Evolutionary conservation across 2,888 invertebrate species (phyloP).

Genomic region (Eilema sororculum): DNA sequence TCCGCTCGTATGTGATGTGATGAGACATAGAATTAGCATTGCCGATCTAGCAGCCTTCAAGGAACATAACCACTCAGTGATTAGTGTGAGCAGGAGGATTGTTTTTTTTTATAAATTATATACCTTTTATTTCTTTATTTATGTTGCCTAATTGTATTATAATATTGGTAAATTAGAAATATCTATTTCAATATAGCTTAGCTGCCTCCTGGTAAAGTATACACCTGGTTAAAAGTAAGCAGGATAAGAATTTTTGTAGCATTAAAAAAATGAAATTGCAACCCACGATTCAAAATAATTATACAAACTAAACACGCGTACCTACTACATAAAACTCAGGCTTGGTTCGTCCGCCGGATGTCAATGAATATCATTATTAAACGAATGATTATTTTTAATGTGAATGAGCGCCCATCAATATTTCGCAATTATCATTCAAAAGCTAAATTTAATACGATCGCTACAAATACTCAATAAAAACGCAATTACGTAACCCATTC

Average conservation of each 20-base stretch:
- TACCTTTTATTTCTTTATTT: not conserved
- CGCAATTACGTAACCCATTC: not conserved
- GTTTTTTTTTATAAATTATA: not conserved
- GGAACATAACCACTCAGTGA: not conserved
- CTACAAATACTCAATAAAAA: slow-evolving; percentile 31
- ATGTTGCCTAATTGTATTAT: not conserved
- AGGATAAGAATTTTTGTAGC: not conserved
- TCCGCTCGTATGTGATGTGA: not conserved
- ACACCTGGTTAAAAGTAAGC: not conserved
- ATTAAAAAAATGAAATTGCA: slow-evolving; percentile 31
- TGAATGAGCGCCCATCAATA: slow-evolving; percentile 55
- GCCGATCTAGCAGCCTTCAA: not conserved
- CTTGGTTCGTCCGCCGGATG: slow-evolving; percentile 76
- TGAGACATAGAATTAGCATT: slow-evolving; percentile 4
- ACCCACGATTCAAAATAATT: slow-evolving; percentile 59
- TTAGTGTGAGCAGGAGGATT: no score
- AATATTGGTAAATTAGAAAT: not conserved
- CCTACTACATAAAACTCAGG: slow-evolving; percentile 33
- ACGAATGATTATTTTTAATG: slow-evolving; percentile 72
- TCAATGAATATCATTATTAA: slow-evolving; percentile 60
- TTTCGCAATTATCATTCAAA: slow-evolving; percentile 69
- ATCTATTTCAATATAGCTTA: not conserved
- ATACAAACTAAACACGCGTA: slow-evolving; percentile 76
- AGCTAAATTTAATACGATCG: slow-evolving; percentile 37
- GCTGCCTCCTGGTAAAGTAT: no score